A percentile compares a stretch with the other conserved stretches of the same genome.
Evolutionary conservation across 2,888 invertebrate genomes (phyloP).

Genomic region (Steromphala cineraria): DNA sequence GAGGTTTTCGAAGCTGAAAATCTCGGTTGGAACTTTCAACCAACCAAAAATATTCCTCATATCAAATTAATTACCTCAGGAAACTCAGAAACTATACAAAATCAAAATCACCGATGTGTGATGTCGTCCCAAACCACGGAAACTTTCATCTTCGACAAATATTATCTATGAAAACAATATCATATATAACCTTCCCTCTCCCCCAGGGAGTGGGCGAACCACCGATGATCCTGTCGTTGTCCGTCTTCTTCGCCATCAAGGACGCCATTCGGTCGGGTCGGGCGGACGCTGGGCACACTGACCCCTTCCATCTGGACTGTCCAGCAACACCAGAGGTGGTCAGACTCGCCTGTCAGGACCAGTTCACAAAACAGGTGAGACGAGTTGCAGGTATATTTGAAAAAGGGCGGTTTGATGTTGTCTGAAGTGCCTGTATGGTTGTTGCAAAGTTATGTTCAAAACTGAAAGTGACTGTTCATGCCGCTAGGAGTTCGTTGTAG

Average conservation of each 20-base stretch:
- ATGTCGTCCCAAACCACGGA: no score
- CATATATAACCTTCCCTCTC: background rate
- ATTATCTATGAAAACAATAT: no score
- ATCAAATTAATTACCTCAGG: no score
- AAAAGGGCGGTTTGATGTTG: background rate
- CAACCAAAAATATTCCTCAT: no score
- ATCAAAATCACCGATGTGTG: no score
- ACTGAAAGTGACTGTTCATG: no score
- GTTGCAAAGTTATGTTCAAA: no score
- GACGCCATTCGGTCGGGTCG: constrained; percentile 87
- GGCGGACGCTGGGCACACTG: constrained; percentile 80
- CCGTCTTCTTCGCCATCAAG: constrained; percentile 91
- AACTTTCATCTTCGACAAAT: no score
- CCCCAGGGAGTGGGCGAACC: constrained; percentile 95
- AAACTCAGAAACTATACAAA: no score
- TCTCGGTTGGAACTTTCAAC: no score
- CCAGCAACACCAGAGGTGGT: constrained; percentile 93
- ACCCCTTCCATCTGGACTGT: constrained; percentile 81
- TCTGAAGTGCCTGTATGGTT: background rate
- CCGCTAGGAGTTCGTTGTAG: no score
- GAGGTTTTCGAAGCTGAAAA: no score
- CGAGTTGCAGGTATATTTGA: background rate
- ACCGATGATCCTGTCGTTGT: constrained; percentile 91
- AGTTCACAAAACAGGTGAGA: constrained; percentile 85
- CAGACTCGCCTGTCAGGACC: constrained; percentile 91